phyloP scores from a whole-genome alignment of 2,113 vertebrate species.

The Upupa epops region DNA sequence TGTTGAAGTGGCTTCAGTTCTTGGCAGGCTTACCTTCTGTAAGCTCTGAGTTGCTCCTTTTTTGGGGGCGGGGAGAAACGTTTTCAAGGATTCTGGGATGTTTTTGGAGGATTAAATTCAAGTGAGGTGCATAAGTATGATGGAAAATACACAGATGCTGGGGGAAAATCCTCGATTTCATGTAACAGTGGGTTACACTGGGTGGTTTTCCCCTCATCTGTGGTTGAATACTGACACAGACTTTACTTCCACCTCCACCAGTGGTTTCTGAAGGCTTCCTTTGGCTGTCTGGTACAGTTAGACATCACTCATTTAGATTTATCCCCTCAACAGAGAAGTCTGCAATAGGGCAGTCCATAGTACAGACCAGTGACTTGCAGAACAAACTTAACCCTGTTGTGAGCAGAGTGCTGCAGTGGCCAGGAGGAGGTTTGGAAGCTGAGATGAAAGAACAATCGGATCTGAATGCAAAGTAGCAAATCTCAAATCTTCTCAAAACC shows the following conservation, averaged over 20 bases:
- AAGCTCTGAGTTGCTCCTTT: not conserved
- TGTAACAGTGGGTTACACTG: not conserved
- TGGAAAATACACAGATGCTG: not conserved
- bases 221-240: not conserved
- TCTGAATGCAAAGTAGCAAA: not conserved
- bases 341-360: fast-evolving
- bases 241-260: not conserved
- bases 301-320: not conserved
- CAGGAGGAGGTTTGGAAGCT: not conserved
- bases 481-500: not conserved
- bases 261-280: not conserved
- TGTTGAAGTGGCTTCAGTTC: not conserved
- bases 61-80: not conserved
- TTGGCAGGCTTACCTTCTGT: not conserved
- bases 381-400: fast-evolving
- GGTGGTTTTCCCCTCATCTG: not conserved
- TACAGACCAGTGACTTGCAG: too few relatives aligned
- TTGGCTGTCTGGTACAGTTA: not conserved
- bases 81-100: not conserved
- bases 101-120: not conserved
- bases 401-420: not conserved
- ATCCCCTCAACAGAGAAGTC: not conserved
- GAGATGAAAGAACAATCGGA: not conserved
- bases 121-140: not conserved
- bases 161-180: not conserved